Conservation (phyloP, 2,113 vertebrate species). For the Lepisosteus osseus region DNA sequence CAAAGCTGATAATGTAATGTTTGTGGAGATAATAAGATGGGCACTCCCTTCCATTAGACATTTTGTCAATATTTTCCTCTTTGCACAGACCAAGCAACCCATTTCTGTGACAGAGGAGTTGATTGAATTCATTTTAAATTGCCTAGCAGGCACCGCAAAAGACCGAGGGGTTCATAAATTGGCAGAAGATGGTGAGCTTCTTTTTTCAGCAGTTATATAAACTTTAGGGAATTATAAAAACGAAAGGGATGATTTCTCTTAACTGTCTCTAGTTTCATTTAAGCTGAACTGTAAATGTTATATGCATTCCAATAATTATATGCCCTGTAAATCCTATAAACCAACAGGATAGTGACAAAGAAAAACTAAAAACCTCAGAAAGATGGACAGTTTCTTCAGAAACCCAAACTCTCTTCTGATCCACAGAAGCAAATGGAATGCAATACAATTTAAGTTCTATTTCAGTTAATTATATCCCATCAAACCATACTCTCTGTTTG, state of each 20-base stretch:
- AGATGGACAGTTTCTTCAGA: not conserved
- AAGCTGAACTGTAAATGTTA: too few species aligned
- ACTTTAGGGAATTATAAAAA: not conserved
- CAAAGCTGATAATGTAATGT: too few species aligned
- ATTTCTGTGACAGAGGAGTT: constrained; percentile 61
- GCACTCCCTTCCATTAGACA: constrained; percentile 38
- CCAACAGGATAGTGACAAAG: too few species aligned
- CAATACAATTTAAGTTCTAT: constrained; percentile 50
- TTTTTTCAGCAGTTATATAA: too few species aligned
- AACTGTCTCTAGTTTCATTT: not conserved
- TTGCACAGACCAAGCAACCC: constrained; percentile 51
- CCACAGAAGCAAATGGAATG: constrained; percentile 39
- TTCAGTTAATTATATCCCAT: constrained; percentile 44
- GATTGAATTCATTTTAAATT: constrained; percentile 43
- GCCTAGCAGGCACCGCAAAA: constrained; percentile 25
- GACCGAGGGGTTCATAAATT: constrained; percentile 27
- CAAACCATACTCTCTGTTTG: constrained; percentile 48
- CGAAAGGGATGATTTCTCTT: not conserved
- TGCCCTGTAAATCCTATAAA: too few species aligned
- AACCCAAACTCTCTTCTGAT: constrained; percentile 18
- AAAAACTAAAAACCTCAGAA: too few species aligned
- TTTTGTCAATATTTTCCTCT: constrained; percentile 61
- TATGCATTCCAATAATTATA: too few species aligned
- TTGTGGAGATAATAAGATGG: constrained; percentile 32
- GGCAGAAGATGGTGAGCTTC: too few species aligned